Base-by-base conservation (phyloP, 1,140 invertebrate species). In the Pogonomyrmex californicus region DNA sequence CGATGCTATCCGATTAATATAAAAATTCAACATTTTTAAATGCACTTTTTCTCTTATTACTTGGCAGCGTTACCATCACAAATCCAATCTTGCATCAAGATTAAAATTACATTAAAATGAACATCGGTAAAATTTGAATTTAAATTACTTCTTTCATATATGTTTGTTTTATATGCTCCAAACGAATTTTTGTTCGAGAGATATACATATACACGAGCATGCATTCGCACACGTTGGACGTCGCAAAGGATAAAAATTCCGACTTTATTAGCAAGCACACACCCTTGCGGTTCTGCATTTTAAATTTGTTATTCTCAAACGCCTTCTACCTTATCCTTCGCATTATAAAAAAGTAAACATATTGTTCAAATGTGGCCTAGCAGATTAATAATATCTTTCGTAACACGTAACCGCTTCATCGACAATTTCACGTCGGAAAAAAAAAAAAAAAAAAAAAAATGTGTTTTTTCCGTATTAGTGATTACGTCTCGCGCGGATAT, bases 101-200 rank as follows among this genome's bases (percentile, higher is more conserved):
- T 63, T 58, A 83, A 83, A 82, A 82, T 73, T 82, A 82, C 54
- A 82, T 82, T 82, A 82, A 71, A 82, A 73, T 65, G 44, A 58
- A 51, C 62, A 79, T 75, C 54, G 41, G 54, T 60, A 75, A 83
- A 73, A 83, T 83, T 73, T 73, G 79, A 71, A 82, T 82, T 82
- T 82, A 82, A 82, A 82, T 71, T 71, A 82, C 79, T 82, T 60
- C 66, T 82, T 82, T 44, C 66, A 58, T 23, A 71, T 36, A 58
- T 23, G 9, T 65, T 79, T 65, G 60, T 82, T 82, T 70, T 58
- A 82, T 71, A 58, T 12, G 49, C n/a, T 33, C 17, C 10, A 82
- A 82, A 73, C 30, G 30, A 60, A 82, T 82, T 71, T 73, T 82
- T 44, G 41, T 73, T 38, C 30, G 66, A 60, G 38, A 71, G n/a